Base-by-base conservation (phyloP, 2,888 invertebrate genomes). In the Patella ulyssiponensis region DNA sequence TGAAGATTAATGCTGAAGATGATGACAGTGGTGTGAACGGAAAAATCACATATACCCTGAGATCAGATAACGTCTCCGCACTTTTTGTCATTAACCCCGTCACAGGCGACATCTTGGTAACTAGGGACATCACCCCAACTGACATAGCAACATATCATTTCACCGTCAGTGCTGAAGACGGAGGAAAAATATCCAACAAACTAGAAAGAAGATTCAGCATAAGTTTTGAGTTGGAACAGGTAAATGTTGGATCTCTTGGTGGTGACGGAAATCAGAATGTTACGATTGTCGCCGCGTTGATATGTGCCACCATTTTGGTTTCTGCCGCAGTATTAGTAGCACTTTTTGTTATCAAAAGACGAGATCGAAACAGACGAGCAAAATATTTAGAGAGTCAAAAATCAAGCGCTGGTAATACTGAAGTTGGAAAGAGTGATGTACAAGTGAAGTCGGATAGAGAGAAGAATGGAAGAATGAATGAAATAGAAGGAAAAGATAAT, bases 301-400 rank as follows among this genome's bases (percentile, higher is more conserved):
- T 88, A 74, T 84, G 87, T 81, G 84, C 87, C 74, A 87, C 87
- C 69, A 83, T 86, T 53, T 84, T 88, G 71, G 78, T 88, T 23
- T 86, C 86, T 72, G 85, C 86, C 20, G 85, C 87, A 17, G 87
- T 89, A 75, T 83, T 89, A 15, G 82, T 89, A 11, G 85, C 88
- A 69, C 87, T 89, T 75, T 86, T 87, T 77, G 82, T 88, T 53
- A 86, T 88, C 80, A 81, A 85, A 53, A 79, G 86, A 76, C 80
- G 86, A 81, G 88, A 90, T 71, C 69, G 77, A 20, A 69, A 80
- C n/a, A 73, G 80, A n/a, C 69, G n/a, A 2, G 20, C 44, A 44
- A 44, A 44, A 9, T 44, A 44, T 44, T 9, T 44, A 44, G 44
- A 44, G 9, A 44, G 44, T 44, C 44, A 44, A 44, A 44, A 44